Conservation (phyloP, 2,888 invertebrate genomes). For the Diarsia rubi region DNA sequence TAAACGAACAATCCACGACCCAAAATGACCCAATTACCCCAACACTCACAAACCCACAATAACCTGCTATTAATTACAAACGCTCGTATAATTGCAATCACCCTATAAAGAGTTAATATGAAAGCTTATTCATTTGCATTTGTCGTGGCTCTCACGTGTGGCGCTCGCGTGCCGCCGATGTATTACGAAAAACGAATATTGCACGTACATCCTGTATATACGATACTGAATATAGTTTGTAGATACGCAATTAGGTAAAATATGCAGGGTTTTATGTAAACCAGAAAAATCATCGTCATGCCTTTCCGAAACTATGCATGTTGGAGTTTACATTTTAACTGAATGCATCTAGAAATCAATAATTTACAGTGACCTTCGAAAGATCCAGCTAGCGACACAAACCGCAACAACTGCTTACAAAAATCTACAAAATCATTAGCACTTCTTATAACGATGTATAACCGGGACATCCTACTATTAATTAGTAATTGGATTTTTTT, state of each 20-base stretch:
- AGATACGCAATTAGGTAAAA: conserved; percentile 66
- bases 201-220: conserved; percentile 76
- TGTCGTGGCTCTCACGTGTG: conserved; percentile 86
- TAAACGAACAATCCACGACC: conserved; percentile 8
- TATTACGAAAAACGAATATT: conserved; percentile 81
- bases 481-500: too few species aligned
- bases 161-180: conserved; percentile 84
- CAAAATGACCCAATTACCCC: conserved; percentile 32
- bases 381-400: too few species aligned
- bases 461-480: too few species aligned
- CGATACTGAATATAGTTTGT: conserved; percentile 49
- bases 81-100: conserved; percentile 68
- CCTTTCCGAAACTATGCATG: too few species aligned
- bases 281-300: background rate
- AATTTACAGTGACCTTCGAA: too few species aligned
- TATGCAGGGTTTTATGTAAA: background rate
- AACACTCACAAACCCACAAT: conserved; percentile 45
- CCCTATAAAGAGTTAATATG: conserved; percentile 82
- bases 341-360: background rate
- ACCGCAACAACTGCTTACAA: background rate
- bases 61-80: conserved; percentile 55
- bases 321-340: background rate
- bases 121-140: conserved; percentile 89
- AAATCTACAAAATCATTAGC: background rate
- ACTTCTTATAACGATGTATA: background rate